Base-by-base conservation (phyloP, 2,888 invertebrate species). In the Morpho deidamia region DNA sequence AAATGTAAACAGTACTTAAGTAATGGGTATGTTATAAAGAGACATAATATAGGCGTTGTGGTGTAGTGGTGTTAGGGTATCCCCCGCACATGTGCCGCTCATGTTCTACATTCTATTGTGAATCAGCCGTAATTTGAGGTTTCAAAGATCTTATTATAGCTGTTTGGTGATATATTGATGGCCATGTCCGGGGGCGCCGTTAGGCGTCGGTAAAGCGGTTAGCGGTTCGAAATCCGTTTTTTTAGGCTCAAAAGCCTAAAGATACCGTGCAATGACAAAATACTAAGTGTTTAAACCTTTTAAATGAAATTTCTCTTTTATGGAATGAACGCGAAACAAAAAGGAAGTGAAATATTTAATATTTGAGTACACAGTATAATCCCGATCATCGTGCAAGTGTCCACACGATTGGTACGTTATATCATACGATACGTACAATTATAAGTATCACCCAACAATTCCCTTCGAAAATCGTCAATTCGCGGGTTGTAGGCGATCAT, bases 1-100 rank as follows among this genome's bases (percentile, higher is more conserved):
- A 80, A 83, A 81, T 76, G 76, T 83, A 80, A 84, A 83, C 83
- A 81, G 88, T 88, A 88, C 87, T 87, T 88, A 87, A 84, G 59
- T 77, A 81, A 76, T 77, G 78, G 70, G 70, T 81, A 83, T 81
- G 74, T 67, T 67, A 65, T 71, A 75, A 80, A 74, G 78, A 80
- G 76, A 78, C 76, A 76, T 80, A 75, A 72, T 75, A 69, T 78
- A 78, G 81, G 74, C 73, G 81, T 81, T 76, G 77, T 76, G 74
- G 69, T 70, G 72, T 74, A 53, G 69, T 71, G 74, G 67, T 68
- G 67, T 67, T 59, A 63, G 66, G 53, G 50, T 43, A 38, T 38
- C 38, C 40, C 41, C 23, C 53, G 44, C 45, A 38, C 39, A 49
- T 44, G 48, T 33, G 49, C 48, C n/a, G 7, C 32, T 47, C 53